phyloP scores from a whole-genome alignment of 2,888 invertebrate species.

The Drosophila nigricruria region DNA sequence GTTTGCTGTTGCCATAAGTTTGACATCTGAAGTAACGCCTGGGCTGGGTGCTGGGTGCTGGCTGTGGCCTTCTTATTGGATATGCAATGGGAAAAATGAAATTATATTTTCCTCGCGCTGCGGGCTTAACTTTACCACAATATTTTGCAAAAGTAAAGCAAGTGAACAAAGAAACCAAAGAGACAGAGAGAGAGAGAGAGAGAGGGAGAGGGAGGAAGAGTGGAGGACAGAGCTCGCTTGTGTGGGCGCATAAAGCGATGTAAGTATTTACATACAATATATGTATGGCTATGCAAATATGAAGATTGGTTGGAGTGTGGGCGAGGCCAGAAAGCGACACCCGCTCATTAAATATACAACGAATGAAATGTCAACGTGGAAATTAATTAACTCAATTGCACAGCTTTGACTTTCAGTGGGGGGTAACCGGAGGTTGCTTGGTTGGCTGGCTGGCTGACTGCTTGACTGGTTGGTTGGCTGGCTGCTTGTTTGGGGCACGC shows the following conservation, averaged over 20 bases:
- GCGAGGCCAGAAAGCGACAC: slow-evolving; percentile 46
- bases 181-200: not conserved
- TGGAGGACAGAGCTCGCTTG: not conserved
- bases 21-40: slow-evolving; percentile 57
- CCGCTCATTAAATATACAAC: slow-evolving; percentile 77
- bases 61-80: slow-evolving; percentile 63
- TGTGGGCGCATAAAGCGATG: slow-evolving; percentile 35
- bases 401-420: slow-evolving; percentile 54
- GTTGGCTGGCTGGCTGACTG: not conserved
- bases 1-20: slow-evolving; percentile 47
- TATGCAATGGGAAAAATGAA: slow-evolving; percentile 70
- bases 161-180: slow-evolving; percentile 20
- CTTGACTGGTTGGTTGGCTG: not conserved
- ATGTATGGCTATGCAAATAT: slow-evolving; percentile 21
- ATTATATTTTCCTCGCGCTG: slow-evolving; percentile 53
- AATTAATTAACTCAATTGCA: slow-evolving; percentile 78
- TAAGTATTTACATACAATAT: slow-evolving; percentile 37
- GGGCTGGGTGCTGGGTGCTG: slow-evolving; percentile 15
- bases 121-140: slow-evolving; percentile 63
- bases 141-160: slow-evolving; percentile 48
- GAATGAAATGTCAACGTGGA: slow-evolving; percentile 79
- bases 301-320: slow-evolving; percentile 24
- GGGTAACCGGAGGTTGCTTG: not conserved
- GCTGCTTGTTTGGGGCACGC: not conserved
- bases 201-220: not conserved